These are phyloP conservation scores for Leptinotarsa defecta DNA, from an alignment of 1,140 invertebrate species.

Conservation along the genomic window DNA sequence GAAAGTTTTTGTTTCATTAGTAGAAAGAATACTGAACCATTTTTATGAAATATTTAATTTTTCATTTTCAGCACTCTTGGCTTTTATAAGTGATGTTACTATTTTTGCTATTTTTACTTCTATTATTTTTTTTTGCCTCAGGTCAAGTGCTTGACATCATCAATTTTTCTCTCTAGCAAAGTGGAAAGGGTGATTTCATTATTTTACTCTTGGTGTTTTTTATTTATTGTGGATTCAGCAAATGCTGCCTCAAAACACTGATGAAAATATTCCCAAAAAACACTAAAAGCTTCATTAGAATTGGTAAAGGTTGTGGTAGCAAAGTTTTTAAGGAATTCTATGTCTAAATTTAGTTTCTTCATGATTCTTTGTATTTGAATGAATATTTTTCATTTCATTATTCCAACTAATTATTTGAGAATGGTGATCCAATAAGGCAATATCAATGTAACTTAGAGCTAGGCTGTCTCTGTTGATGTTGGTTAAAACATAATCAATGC, in stretches of 20 bases:
- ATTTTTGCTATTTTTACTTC: background rate
- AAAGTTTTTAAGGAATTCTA: background rate
- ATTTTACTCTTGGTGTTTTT: background rate
- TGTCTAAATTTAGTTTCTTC: background rate
- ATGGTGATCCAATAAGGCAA: background rate
- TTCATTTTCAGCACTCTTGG: background rate
- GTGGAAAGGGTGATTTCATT: background rate
- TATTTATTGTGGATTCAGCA: slow-evolving; percentile 4
- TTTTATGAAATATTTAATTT: slow-evolving; percentile 8
- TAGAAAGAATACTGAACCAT: background rate
- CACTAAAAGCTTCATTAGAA: slow-evolving; percentile 5
- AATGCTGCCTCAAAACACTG: background rate
- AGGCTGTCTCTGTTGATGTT: background rate
- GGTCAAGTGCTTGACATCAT: background rate
- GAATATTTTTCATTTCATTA: background rate
- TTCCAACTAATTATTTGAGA: slow-evolving; percentile 2
- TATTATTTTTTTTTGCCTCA: background rate
- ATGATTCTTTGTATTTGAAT: background rate
- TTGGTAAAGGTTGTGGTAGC: slow-evolving; percentile 9
- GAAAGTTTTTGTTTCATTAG: background rate
- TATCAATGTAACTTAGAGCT: background rate
- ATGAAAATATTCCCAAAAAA: slow-evolving; percentile 5
- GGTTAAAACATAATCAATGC: slow-evolving; percentile 1
- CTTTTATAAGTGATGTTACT: background rate
- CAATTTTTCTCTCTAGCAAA: background rate